These are phyloP conservation scores for Litoditis marina DNA, from an alignment of 2,888 invertebrate species.

Conservation along the genomic window DNA sequence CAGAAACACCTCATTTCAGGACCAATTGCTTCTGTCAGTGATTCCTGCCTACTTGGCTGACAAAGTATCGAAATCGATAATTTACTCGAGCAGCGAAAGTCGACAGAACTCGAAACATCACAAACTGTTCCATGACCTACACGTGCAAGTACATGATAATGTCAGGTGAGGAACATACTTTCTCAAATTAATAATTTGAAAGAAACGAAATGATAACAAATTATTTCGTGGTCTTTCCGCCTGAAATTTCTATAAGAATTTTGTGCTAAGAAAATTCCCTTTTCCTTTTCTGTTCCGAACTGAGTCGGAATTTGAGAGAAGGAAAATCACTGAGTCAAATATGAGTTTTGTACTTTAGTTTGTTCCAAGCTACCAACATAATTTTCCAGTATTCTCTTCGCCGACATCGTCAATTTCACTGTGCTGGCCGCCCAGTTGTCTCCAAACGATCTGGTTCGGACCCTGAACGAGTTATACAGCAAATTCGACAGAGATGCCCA, in stretches of 20 bases:
- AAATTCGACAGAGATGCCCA: slow-evolving; percentile 95
- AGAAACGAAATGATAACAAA: background rate
- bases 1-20: slow-evolving; percentile 68
- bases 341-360: too few relatives aligned
- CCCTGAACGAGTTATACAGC: slow-evolving; percentile 91
- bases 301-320: too few relatives aligned
- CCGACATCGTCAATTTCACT: slow-evolving; percentile 96
- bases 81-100: slow-evolving; percentile 41
- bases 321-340: too few relatives aligned
- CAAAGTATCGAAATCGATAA: slow-evolving; percentile 72
- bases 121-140: slow-evolving; percentile 86
- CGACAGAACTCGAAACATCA: slow-evolving; percentile 62
- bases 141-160: slow-evolving; percentile 91
- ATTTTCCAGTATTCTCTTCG: slow-evolving; percentile 80
- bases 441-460: slow-evolving; percentile 89
- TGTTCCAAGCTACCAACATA: too few relatives aligned
- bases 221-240: too few relatives aligned
- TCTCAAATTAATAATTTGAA: background rate
- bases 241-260: too few relatives aligned
- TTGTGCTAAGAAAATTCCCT: too few relatives aligned
- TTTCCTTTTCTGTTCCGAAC: too few relatives aligned
- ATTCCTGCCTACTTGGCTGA: slow-evolving; percentile 92
- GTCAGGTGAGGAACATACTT: slow-evolving; percentile 70
- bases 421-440: slow-evolving; percentile 87
- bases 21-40: slow-evolving; percentile 83